Base-by-base conservation (phyloP, 2,888 invertebrate species). In the Eristalis arbustorum region DNA sequence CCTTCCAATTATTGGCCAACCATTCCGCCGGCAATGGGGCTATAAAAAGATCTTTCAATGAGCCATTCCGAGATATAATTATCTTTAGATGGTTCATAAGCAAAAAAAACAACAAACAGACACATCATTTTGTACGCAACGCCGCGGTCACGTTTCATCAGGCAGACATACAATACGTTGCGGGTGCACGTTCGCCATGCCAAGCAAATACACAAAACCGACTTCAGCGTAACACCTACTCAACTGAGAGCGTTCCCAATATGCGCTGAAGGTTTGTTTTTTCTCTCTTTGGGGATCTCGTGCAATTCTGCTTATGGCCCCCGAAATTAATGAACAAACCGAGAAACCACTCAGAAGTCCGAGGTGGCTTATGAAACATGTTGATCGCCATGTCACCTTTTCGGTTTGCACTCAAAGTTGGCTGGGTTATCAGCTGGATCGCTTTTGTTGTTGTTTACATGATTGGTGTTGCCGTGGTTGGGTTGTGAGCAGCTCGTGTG, bases 381-480 rank as follows among this genome's bases (percentile, higher is more conserved):
- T 18, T 18, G 8, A 18, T 8, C 49, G n/a, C 49, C 49, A 49
- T 18, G n/a, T n/a, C 14, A 42, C 18, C 14, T 5, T 42, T 49
- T 49, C 6, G 49, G 18, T 49, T 18, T 18, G 2, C 18, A 49
- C 49, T 49, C 49, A 49, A 49, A 5, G 18, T 49, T 49, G 18
- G 8, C n/a, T 61, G 22, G 13, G 4, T 6, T 25, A 62, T 71
- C 71, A 72, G 72, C 61, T 79, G 72, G 49, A 18, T 18, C 8
- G 6, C 18, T 37, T 66, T 72, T 72, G 72, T 72, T 72, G 59
- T 67, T 66, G 25, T 25, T 72, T 66, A 59, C 66, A 72, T 66
- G 11, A 6, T 49, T 25, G 13, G 61, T 2, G 72, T 67, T 61
- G 11, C 13, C 72, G 49, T 72, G 61, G 6, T 63, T n/a, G 61